Conservation (phyloP, 2,113 vertebrate species). For the Psettodes erumei region DNA sequence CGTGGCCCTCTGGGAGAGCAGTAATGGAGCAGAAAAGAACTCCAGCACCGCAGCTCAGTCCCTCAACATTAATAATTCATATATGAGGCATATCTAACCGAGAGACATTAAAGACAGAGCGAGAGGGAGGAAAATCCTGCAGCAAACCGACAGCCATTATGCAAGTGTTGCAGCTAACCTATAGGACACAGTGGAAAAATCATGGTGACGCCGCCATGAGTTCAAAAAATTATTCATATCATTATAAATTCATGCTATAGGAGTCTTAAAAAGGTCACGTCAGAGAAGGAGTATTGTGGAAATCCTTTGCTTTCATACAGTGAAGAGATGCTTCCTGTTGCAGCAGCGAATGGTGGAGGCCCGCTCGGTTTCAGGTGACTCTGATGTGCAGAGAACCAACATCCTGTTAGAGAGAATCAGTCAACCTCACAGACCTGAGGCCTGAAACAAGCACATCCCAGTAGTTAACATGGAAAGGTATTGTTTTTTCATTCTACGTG, state of each 20-base stretch:
- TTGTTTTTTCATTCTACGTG: background rate
- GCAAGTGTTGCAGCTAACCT: background rate
- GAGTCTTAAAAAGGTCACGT: background rate
- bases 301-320: background rate
- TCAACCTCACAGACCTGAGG: constrained; percentile 9
- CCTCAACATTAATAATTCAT: constrained; percentile 68
- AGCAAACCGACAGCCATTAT: background rate
- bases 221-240: background rate
- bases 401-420: constrained; percentile 15
- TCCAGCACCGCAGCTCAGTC: constrained; percentile 42
- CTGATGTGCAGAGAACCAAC: constrained; percentile 8
- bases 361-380: background rate
- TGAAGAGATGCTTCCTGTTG: background rate
- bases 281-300: background rate
- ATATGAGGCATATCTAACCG: constrained; percentile 24
- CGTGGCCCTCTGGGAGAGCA: constrained; percentile 30
- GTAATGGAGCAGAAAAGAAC: constrained; percentile 65
- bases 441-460: background rate
- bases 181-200: background rate
- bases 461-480: background rate
- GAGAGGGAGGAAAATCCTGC: constrained; percentile 8
- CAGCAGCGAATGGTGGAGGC: background rate
- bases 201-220: background rate
- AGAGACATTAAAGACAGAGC: constrained; percentile 8
- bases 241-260: background rate